phyloP scores from a whole-genome alignment of 2,113 vertebrate genomes.

The Centropus unirufus region DNA sequence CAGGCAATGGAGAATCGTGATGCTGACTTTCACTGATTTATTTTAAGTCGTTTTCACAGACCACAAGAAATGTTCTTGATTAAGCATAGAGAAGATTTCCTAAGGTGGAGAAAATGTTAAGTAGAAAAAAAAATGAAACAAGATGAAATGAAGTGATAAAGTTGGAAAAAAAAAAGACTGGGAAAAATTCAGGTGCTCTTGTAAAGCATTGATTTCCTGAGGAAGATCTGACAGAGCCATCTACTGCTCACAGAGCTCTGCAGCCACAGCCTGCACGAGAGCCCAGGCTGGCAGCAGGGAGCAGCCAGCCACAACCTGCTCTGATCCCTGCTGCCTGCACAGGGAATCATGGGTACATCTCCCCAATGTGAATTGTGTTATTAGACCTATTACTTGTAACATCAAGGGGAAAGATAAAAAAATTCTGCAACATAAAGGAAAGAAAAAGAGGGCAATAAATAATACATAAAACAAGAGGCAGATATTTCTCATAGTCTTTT shows the following conservation, averaged over 20 bases:
- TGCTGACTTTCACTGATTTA: background rate
- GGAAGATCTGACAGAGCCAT: background rate
- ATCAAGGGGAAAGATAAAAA: background rate
- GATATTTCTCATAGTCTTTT: background rate
- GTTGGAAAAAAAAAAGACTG: background rate
- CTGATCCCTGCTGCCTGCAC: background rate
- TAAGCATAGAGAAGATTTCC: background rate
- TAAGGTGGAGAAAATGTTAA: background rate
- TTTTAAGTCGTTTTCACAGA: background rate
- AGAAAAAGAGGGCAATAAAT: slow-evolving; percentile 24
- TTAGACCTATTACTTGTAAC: background rate
- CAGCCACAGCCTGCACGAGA: accelerated
- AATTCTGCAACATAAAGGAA: background rate
- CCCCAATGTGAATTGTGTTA: accelerated
- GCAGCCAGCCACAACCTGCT: background rate
- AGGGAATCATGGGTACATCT: background rate
- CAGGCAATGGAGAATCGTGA: background rate
- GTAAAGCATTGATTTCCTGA: accelerated
- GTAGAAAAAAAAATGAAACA: background rate
- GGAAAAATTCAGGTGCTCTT: background rate
- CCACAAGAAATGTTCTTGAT: accelerated
- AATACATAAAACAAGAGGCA: slow-evolving; percentile 15
- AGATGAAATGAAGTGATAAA: background rate
- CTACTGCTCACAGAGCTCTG: background rate
- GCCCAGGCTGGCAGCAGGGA: accelerated